Percentiles rank a stretch among this genome's conserved stretches.
Conservation (phyloP, 2,888 invertebrate species). For the Hyles lineata region DNA sequence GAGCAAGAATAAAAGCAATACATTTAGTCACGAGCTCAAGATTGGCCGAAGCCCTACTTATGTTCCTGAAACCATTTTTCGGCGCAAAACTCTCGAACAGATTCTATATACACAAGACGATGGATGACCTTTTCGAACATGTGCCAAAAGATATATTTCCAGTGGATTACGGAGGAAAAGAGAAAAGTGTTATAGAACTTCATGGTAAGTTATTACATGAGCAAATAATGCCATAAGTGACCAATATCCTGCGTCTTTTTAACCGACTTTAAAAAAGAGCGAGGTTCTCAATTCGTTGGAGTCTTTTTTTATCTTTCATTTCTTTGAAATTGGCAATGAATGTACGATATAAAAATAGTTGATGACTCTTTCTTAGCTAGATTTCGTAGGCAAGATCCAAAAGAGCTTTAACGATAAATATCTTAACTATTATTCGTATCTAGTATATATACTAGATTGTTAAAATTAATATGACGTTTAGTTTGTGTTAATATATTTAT, state of each 20-base stretch:
- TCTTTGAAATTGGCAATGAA: too few relatives aligned
- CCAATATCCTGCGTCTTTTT: neutral
- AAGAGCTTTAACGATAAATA: too few relatives aligned
- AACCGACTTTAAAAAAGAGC: too few relatives aligned
- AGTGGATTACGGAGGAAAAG: constrained; percentile 53
- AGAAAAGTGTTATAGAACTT: constrained; percentile 43
- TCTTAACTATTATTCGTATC: too few relatives aligned
- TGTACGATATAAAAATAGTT: too few relatives aligned
- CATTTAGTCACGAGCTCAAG: constrained; percentile 57
- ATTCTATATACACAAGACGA: constrained; percentile 44
- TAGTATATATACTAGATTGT: too few relatives aligned
- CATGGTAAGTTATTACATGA: constrained; percentile 42
- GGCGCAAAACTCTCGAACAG: constrained; percentile 53
- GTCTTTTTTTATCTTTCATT: neutral
- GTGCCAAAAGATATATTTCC: constrained; percentile 52
- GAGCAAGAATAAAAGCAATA: constrained; percentile 49
- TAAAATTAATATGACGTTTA: too few relatives aligned
- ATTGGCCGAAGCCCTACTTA: constrained; percentile 50
- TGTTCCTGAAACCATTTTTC: constrained; percentile 53
- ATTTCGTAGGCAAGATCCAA: too few relatives aligned
- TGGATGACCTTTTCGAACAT: constrained; percentile 45
- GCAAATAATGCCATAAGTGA: neutral
- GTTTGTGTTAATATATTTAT: too few relatives aligned
- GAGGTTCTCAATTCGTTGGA: too few relatives aligned
- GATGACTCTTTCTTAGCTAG: too few relatives aligned